Percentiles rank a stretch among this genome's conserved stretches.
phyloP scores from a whole-genome alignment of 1,140 invertebrate species.

The Drosophila virilis region DNA sequence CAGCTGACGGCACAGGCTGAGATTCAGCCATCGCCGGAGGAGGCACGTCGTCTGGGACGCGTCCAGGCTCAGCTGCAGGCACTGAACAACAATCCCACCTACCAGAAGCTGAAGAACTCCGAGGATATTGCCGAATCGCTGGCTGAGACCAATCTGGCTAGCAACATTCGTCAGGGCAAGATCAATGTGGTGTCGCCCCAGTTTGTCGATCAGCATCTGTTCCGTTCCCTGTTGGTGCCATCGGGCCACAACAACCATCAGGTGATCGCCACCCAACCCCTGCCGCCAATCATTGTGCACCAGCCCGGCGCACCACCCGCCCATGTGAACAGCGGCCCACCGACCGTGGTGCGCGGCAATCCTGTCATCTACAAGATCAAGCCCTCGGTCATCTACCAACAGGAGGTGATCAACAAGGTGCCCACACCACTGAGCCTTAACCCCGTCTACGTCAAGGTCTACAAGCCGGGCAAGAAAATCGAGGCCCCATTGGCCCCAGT shows the following conservation, averaged over 20 bases:
- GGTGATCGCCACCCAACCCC: conserved; percentile 78
- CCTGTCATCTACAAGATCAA: conserved; percentile 82
- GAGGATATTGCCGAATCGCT: conserved; percentile 79
- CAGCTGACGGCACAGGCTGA: conserved; percentile 73
- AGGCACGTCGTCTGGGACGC: conserved; percentile 68
- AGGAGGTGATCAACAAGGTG: conserved; percentile 83
- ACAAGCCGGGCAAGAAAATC: conserved; percentile 82
- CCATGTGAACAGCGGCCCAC: conserved; percentile 77
- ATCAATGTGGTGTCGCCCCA: conserved; percentile 80
- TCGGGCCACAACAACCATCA: conserved; percentile 78
- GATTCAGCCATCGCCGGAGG: conserved; percentile 64
- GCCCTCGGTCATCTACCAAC: conserved; percentile 80
- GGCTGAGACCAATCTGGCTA: conserved; percentile 71
- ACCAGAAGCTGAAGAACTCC: conserved; percentile 78
- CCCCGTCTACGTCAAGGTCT: conserved; percentile 81
- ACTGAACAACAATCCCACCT: conserved; percentile 72
- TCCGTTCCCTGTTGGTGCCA: conserved; percentile 77
- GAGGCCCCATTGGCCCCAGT: conserved; percentile 74
- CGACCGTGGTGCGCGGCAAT: conserved; percentile 77
- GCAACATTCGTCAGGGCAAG: conserved; percentile 80
- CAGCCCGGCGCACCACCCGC: conserved; percentile 75
- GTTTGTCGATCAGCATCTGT: conserved; percentile 76
- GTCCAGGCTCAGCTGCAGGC: conserved; percentile 77
- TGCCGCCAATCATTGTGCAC: conserved; percentile 80
- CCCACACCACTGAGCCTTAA: conserved; percentile 79